Conservation (phyloP, 2,888 invertebrate genomes). For the Notodonta ziczac region DNA sequence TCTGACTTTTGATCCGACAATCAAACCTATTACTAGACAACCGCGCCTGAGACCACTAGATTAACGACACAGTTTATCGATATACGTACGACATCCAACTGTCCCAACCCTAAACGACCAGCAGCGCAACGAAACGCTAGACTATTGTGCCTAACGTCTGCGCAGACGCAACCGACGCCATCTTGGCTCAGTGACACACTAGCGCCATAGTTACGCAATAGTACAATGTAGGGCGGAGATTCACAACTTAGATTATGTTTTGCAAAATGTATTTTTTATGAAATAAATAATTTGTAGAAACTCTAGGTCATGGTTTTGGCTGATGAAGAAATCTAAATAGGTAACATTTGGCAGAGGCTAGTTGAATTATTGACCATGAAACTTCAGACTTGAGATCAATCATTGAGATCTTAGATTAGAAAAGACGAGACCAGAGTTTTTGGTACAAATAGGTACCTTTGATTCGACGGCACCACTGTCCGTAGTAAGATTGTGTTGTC, state of each 20-base stretch:
- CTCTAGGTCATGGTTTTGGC: background rate
- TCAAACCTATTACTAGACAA: no score
- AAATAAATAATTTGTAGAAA: background rate
- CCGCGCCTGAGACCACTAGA: no score
- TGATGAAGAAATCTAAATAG: background rate
- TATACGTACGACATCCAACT: background rate
- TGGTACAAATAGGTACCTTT: no score
- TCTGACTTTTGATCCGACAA: no score
- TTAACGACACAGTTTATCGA: background rate
- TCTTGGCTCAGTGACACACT: conserved; percentile 1
- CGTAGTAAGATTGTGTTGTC: no score
- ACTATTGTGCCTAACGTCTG: conserved; percentile 11
- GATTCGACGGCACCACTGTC: no score
- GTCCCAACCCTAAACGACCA: background rate
- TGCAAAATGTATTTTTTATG: background rate
- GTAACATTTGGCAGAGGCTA: no score
- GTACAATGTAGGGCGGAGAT: conserved; percentile 1
- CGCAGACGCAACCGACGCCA: conserved; percentile 1
- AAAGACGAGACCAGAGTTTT: no score
- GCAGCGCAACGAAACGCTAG: conserved; percentile 26
- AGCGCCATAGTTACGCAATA: conserved; percentile 1
- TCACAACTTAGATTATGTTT: background rate
- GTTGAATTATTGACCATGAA: no score
- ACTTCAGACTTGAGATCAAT: no score
- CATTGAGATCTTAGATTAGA: no score